Evolutionary conservation across 2,888 invertebrate genomes (phyloP), one percentile per base, ranked within the genome.

Genomic region (Rhagonycha fulva): DNA sequence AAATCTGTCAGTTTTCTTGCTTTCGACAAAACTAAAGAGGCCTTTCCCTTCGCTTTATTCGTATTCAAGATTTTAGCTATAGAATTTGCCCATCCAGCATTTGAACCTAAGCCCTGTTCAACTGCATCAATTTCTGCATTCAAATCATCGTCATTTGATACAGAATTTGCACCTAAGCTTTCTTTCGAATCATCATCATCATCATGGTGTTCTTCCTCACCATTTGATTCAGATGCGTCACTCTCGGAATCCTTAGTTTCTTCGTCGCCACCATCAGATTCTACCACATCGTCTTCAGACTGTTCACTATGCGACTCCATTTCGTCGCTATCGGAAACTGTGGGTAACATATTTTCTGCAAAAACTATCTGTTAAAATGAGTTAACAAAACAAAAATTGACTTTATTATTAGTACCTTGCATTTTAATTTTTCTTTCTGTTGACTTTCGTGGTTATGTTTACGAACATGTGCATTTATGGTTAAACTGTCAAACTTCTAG

Each of bases 81-180:
- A 0, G 94, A 95, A 87, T 96, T 93, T 2, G 95, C 96, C 96
- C 96, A 96, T 3, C 93, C 94, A 78, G 91, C 88, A 86, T 95
- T 95, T 0, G 89, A 89, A 4, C n/a, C 14, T 62, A 24, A 9
- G 9, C 12, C 23, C 9, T 14, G 12, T 1, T 12, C 61, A 10
- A 7, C n/a, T 14, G 12, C n/a, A 5, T 61, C 23, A n/a, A n/a
- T 12, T n/a, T 24, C 63, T n/a, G 11, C 63, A n/a, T 24, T 10
- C 11, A 24, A 23, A 10, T 24, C 24, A 61, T 61, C 63, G 4
- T 10, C 23, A 63, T 63, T 24, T 47, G n/a, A 47, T 47, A 5
- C 28, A 12, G 47, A 47, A 47, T 61, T 14, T 12, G 3, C 61
- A 61, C 14, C 12, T 9, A 12, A 61, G 12, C 9, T 61, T 61